These are phyloP conservation scores for Marcusenius ussheri DNA, from an alignment of 2,113 vertebrate species.

Conservation along the genomic window DNA sequence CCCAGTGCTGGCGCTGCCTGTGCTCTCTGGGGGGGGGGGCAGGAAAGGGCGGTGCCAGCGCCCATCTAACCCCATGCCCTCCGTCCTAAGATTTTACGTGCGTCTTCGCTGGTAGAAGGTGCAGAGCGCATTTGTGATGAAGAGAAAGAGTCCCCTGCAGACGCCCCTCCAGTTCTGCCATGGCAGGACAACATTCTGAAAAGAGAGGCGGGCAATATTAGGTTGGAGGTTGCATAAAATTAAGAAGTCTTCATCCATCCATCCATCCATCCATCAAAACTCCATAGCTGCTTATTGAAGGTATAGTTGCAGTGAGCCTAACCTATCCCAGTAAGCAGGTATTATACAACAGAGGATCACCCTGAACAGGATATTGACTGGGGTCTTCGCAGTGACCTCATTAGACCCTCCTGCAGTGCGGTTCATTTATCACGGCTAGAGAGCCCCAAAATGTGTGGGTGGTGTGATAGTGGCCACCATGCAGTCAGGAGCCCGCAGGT, in stretches of 20 bases:
- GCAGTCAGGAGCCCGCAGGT: not conserved
- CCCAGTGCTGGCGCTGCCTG: constrained; percentile 24
- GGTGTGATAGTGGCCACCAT: not conserved
- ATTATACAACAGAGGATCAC: not conserved
- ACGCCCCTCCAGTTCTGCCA: constrained; percentile 54
- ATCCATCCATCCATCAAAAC: not conserved
- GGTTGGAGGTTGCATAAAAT: not conserved
- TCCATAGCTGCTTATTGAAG: not conserved
- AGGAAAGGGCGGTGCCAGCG: constrained; percentile 19
- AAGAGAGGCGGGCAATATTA: constrained; percentile 18
- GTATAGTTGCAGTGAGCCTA: not conserved
- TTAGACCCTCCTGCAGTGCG: not conserved
- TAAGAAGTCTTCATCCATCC: not conserved
- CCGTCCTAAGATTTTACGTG: constrained; percentile 41
- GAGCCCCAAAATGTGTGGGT: not conserved
- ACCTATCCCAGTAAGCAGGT: not conserved
- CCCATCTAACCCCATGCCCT: constrained; percentile 16
- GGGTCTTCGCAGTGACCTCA: not conserved
- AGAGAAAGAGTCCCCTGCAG: constrained; percentile 49
- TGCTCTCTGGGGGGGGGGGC: not conserved
- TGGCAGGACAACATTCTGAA: constrained; percentile 42
- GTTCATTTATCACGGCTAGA: not conserved
- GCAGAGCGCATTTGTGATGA: constrained; percentile 54
- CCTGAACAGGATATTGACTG: not conserved
- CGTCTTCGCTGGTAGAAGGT: constrained; percentile 46